phyloP scores from a whole-genome alignment of 2,113 vertebrate species.

The Vicugna pacos region DNA sequence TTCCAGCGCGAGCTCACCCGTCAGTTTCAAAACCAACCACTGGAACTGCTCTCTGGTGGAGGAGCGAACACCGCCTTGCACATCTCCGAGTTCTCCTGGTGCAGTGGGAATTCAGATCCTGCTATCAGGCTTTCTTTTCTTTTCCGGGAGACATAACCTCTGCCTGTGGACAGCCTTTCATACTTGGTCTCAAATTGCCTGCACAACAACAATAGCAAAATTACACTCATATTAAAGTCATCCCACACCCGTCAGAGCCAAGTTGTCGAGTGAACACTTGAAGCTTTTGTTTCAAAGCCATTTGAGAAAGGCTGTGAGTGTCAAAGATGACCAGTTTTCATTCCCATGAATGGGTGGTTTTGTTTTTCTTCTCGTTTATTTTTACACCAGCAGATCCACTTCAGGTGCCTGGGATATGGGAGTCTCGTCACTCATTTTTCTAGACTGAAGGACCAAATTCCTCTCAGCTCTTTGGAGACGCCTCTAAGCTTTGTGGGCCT shows the following conservation, averaged over 20 bases:
- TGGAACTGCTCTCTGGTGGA: constrained; percentile 79
- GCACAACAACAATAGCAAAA: constrained; percentile 27
- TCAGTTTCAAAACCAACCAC: constrained; percentile 87
- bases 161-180: constrained; percentile 91
- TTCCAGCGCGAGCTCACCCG: background rate
- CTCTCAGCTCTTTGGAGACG: background rate
- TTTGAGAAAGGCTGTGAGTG: background rate
- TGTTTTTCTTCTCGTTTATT: background rate
- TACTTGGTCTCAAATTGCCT: constrained; percentile 92
- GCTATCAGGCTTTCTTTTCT: constrained; percentile 86
- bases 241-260: background rate
- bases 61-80: constrained; percentile 92
- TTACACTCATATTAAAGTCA: constrained; percentile 8
- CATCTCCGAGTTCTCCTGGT: constrained; percentile 98
- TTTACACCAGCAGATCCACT: background rate
- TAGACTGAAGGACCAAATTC: constrained; percentile 10
- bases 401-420: background rate
- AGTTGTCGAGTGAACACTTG: background rate
- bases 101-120: constrained; percentile 96
- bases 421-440: background rate
- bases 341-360: background rate
- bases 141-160: constrained; percentile 85
- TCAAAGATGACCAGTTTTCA: background rate
- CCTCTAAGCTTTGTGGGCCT: background rate
- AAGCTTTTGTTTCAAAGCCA: background rate